A percentile compares a stretch with the other conserved stretches of the same genome.
phyloP scores from a whole-genome alignment of 2,113 vertebrate species.

The Amia ocellicauda region DNA sequence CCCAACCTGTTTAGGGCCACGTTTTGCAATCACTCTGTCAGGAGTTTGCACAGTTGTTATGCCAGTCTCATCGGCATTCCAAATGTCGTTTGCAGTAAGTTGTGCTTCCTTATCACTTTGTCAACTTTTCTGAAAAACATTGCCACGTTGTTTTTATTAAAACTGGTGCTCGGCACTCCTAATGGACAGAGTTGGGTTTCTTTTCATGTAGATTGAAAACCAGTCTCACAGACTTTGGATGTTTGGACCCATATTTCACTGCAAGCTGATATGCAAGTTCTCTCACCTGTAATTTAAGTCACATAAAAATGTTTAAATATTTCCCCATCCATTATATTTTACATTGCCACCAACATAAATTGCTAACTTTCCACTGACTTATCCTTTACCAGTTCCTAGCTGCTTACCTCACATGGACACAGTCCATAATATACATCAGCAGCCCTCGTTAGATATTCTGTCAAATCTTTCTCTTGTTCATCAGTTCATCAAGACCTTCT shows the following conservation, averaged over 20 bases:
- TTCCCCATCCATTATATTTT: too few species aligned
- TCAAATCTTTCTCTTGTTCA: slow-evolving; percentile 5
- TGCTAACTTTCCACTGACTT: slow-evolving; percentile 32
- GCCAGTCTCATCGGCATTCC: slow-evolving; percentile 10
- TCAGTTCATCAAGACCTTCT: too few species aligned
- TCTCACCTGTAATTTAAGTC: too few species aligned
- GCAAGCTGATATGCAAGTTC: too few species aligned
- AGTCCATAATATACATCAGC: slow-evolving; percentile 3
- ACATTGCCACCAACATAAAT: too few species aligned
- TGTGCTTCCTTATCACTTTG: too few species aligned
- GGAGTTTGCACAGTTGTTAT: slow-evolving; percentile 1
- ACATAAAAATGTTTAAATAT: too few species aligned
- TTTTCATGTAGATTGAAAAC: slow-evolving; percentile 4
- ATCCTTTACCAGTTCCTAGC: slow-evolving; percentile 16
- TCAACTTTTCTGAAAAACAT: slow-evolving; percentile 8
- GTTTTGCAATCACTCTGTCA: not conserved
- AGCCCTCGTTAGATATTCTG: slow-evolving; percentile 5
- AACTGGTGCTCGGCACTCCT: slow-evolving; percentile 6
- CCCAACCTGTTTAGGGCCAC: not conserved
- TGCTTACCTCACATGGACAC: slow-evolving; percentile 1
- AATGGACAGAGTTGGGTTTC: not conserved
- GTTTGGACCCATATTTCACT: not conserved
- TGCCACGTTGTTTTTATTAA: not conserved
- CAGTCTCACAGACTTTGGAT: slow-evolving; percentile 10
- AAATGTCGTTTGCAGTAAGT: slow-evolving; percentile 1